phyloP scores from a whole-genome alignment of 2,797 vertebrate genomes.

The Enteromius unitaeniatus region DNA sequence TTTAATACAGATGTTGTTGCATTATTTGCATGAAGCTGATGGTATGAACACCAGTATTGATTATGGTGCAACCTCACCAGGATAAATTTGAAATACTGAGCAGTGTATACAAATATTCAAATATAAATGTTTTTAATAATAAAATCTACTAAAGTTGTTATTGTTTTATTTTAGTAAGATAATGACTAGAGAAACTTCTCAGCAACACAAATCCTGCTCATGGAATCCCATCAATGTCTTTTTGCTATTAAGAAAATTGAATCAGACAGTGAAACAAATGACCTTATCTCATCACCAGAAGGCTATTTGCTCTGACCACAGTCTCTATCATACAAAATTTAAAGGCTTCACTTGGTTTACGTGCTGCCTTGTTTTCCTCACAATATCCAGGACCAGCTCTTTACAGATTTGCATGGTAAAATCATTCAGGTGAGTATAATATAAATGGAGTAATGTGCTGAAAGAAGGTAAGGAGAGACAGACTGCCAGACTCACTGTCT shows the following conservation, averaged over 20 bases:
- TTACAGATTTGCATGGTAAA: conserved; percentile 30
- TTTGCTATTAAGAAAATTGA: conserved; percentile 17
- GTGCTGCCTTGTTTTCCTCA: conserved; percentile 26
- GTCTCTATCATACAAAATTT: conserved; percentile 22
- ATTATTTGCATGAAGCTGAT: conserved; percentile 12
- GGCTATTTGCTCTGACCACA: conserved; percentile 38
- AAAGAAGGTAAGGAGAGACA: conserved; percentile 47
- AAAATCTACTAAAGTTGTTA: not conserved
- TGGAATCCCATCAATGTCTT: conserved; percentile 5
- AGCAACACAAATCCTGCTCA: not conserved
- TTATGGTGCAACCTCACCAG: not conserved
- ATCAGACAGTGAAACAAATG: conserved; percentile 29
- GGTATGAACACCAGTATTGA: not conserved
- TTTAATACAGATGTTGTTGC: not conserved
- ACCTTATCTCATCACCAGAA: conserved; percentile 23
- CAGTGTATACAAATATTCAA: not conserved
- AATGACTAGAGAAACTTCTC: not conserved
- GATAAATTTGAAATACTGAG: not conserved
- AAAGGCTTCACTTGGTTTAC: conserved; percentile 23
- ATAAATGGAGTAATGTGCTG: conserved; percentile 32
- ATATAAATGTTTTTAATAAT: not conserved
- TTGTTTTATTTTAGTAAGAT: not conserved
- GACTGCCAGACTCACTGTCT: conserved; percentile 42
- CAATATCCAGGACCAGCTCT: conserved; percentile 20
- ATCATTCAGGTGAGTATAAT: conserved; percentile 28